phyloP scores from a whole-genome alignment of 92 coral and sea anemone species.

The Micromussa lordhowensis region DNA sequence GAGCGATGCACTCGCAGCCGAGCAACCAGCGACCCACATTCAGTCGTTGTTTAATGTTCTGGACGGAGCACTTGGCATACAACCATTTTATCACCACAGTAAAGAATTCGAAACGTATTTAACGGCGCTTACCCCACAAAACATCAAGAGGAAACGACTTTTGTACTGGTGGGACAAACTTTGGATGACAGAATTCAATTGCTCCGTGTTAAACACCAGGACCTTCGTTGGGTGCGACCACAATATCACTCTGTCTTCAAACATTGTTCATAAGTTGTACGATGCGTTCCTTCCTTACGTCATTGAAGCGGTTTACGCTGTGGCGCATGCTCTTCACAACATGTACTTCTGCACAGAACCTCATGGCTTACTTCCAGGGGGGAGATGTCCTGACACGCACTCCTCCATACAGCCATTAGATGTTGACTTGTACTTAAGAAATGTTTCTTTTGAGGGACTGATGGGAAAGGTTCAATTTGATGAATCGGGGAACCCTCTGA shows the following conservation, averaged over 20 bases:
- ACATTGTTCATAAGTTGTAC: constrained; percentile 29
- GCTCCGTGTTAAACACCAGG: constrained; percentile 4
- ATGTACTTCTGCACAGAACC: constrained; percentile 58
- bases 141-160: neutral
- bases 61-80: constrained; percentile 38
- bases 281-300: constrained; percentile 62
- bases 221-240: neutral
- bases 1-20: constrained; percentile 72
- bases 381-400: constrained; percentile 63
- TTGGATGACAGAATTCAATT: constrained; percentile 47
- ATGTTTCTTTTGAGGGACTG: constrained; percentile 61
- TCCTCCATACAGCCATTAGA: constrained; percentile 66
- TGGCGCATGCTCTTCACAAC: constrained; percentile 65
- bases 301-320: constrained; percentile 70
- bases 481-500: constrained; percentile 62
- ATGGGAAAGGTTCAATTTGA: constrained; percentile 72
- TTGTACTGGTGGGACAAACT: constrained; percentile 64
- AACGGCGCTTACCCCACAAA: neutral
- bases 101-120: constrained; percentile 20
- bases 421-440: constrained; percentile 59
- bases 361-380: constrained; percentile 24
- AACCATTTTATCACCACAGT: constrained; percentile 16
- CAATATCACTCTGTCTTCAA: constrained; percentile 17
- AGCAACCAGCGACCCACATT: constrained; percentile 20
- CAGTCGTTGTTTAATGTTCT: neutral